Evolutionary conservation across 2,888 invertebrate species (phyloP).

Genomic region (Panopea generosa): DNA sequence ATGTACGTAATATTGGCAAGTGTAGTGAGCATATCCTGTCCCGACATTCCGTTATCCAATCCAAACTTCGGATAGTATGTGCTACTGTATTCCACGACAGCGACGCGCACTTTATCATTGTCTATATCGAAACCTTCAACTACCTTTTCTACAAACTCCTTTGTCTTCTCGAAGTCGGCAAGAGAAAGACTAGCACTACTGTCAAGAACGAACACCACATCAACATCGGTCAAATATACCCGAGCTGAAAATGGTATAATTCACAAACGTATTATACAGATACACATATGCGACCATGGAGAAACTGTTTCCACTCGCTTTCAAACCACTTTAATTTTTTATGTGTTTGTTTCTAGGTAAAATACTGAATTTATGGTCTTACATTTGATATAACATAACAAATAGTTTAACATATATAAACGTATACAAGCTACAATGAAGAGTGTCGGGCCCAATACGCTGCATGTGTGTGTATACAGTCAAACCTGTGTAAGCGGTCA

Average conservation of each 20-base stretch:
- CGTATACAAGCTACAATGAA: too few relatives aligned
- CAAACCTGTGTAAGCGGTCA: too few relatives aligned
- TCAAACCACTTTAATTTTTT: too few relatives aligned
- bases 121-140: conserved; percentile 82
- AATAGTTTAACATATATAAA: too few relatives aligned
- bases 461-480: too few relatives aligned
- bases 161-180: conserved; percentile 76
- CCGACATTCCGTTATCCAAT: conserved; percentile 61
- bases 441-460: too few relatives aligned
- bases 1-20: conserved; percentile 51
- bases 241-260: conserved; percentile 66
- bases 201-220: conserved; percentile 84
- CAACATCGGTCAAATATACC: conserved; percentile 71
- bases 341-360: too few relatives aligned
- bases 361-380: too few relatives aligned
- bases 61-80: conserved; percentile 80
- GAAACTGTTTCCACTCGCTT: too few relatives aligned
- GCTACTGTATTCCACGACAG: conserved; percentile 83
- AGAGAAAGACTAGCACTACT: conserved; percentile 83
- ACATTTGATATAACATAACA: too few relatives aligned
- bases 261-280: too few relatives aligned
- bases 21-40: conserved; percentile 42
- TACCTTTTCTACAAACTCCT: conserved; percentile 81
- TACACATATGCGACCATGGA: too few relatives aligned
- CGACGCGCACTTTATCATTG: conserved; percentile 79